phyloP scores from a whole-genome alignment of 2,888 invertebrate species.

The Leptopilina drosophilae region DNA sequence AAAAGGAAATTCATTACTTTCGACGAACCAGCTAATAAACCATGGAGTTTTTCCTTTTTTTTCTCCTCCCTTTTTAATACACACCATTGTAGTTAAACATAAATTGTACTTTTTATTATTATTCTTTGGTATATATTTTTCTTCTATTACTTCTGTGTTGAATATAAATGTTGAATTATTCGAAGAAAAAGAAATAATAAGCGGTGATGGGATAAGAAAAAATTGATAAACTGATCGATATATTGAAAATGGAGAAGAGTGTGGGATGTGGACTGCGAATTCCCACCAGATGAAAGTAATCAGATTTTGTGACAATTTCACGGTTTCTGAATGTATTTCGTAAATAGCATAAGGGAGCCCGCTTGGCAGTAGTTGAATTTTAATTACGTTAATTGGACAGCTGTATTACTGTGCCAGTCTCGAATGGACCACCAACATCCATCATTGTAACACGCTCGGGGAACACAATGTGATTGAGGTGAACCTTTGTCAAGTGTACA shows the following conservation, averaged over 20 bases:
- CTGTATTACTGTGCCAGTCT: constrained; percentile 19
- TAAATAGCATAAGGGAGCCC: constrained; percentile 9
- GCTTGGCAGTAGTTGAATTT: constrained; percentile 8
- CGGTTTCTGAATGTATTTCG: background rate
- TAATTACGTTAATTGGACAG: constrained; percentile 10
- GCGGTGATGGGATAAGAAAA: too few species aligned
- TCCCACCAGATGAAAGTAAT: background rate
- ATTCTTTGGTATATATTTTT: too few species aligned
- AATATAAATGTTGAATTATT: too few species aligned
- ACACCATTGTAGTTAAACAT: too few species aligned
- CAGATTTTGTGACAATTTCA: background rate
- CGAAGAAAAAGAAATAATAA: too few species aligned
- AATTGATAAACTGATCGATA: too few species aligned
- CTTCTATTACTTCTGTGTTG: too few species aligned
- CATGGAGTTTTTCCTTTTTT: background rate
- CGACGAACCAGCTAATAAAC: background rate
- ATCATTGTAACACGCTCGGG: constrained; percentile 21
- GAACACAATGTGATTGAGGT: constrained; percentile 33
- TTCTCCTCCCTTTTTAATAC: too few species aligned
- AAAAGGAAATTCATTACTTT: background rate
- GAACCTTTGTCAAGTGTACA: constrained; percentile 34
- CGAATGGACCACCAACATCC: constrained; percentile 16
- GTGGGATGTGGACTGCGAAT: background rate
- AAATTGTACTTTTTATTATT: too few species aligned
- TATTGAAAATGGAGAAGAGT: too few species aligned